Percentiles rank a stretch among this genome's conserved stretches.
These are phyloP conservation scores for Peromyscus attwateri DNA, from an alignment of 2,797 vertebrate species.

Conservation along the genomic window DNA sequence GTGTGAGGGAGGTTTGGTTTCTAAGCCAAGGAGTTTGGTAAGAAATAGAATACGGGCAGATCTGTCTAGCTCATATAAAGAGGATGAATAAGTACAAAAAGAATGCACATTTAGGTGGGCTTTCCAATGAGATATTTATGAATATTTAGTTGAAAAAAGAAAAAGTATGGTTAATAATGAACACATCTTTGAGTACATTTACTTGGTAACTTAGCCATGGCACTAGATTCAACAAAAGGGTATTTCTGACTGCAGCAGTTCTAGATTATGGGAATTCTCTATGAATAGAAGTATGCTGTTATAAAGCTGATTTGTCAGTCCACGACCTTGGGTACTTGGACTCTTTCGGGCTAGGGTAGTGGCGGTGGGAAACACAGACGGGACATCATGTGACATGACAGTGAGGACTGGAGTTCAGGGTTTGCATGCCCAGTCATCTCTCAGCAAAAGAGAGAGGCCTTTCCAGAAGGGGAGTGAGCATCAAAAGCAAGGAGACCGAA, in stretches of 20 bases:
- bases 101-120: not conserved
- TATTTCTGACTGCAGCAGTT: not conserved
- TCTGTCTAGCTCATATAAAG: not conserved
- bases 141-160: not conserved
- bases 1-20: not conserved
- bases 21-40: conserved; percentile 11
- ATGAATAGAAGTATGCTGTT: not conserved
- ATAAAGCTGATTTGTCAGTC: not conserved
- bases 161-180: not conserved
- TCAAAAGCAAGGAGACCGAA: conserved; percentile 38
- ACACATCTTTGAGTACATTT: not conserved
- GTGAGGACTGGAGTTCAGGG: not conserved
- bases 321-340: not conserved
- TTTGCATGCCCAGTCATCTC: not conserved
- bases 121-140: not conserved
- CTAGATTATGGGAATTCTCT: conserved; percentile 3
- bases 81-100: not conserved
- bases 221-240: conserved; percentile 8
- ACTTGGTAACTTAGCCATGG: not conserved
- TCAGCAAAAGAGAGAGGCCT: not conserved
- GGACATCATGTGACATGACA: not conserved
- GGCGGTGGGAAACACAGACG: not conserved
- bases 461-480: conserved; percentile 1
- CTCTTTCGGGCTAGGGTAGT: not conserved
- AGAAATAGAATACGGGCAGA: conserved; percentile 1